A percentile compares a stretch with the other conserved stretches of the same genome.
phyloP scores from a whole-genome alignment of 2,888 invertebrate genomes.

The Gerosis bhagava region DNA sequence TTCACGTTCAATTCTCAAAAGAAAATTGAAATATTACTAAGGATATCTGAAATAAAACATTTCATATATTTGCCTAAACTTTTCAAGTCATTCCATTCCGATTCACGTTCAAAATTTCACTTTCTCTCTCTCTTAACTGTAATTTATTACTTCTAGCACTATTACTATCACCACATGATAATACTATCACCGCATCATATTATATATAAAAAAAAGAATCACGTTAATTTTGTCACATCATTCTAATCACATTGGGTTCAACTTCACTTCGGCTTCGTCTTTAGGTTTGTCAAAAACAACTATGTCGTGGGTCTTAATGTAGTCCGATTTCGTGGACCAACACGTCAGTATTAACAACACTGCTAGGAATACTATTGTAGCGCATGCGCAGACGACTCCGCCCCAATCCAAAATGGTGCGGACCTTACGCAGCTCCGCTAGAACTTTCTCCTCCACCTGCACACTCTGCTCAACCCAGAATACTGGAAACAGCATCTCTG shows the following conservation, averaged over 20 bases:
- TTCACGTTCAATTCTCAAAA: no score
- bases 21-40: no score
- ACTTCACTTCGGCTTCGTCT: constrained; percentile 63
- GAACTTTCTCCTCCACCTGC: constrained; percentile 78
- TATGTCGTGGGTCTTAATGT: constrained; percentile 45
- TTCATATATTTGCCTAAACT: no score
- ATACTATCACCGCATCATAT: no score
- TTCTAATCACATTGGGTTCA: constrained; percentile 62
- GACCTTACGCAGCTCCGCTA: constrained; percentile 72
- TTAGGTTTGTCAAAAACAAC: constrained; percentile 46
- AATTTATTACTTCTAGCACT: no score
- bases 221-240: no score
- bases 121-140: no score
- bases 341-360: constrained; percentile 69
- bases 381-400: constrained; percentile 55
- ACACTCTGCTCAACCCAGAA: constrained; percentile 91
- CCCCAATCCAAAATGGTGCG: constrained; percentile 66
- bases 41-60: no score
- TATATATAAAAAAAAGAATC: no score
- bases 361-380: constrained; percentile 75
- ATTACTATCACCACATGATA: no score
- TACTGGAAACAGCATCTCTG: constrained; percentile 87
- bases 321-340: constrained; percentile 46
- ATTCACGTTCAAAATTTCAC: no score
- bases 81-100: no score